Percentiles rank a stretch among this genome's conserved stretches.
These are phyloP conservation scores for Aphis craccivora DNA, from an alignment of 1,140 invertebrate species.

Conservation along the genomic window DNA sequence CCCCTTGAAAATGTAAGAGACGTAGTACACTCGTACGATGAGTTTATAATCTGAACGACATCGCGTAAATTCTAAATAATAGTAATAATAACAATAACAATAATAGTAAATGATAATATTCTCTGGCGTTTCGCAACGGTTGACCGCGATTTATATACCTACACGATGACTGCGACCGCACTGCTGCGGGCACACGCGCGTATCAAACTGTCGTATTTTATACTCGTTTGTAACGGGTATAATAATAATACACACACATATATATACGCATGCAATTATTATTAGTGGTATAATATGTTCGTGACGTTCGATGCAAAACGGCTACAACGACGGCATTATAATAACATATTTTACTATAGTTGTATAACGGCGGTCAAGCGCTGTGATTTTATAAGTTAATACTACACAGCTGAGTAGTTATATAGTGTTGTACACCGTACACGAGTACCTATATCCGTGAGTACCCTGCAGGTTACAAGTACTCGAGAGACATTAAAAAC, in stretches of 20 bases:
- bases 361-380: background rate
- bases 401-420: background rate
- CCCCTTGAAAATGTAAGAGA: too few species aligned
- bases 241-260: background rate
- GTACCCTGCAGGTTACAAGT: background rate
- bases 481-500: background rate
- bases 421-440: background rate
- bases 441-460: background rate
- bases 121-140: background rate
- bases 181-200: background rate
- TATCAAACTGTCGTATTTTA: background rate
- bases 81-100: background rate
- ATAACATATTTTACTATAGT: background rate
- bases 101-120: background rate
- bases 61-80: too few species aligned
- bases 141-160: background rate
- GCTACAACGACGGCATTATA: background rate
- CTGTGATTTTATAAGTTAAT: background rate
- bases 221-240: background rate
- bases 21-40: too few species aligned
- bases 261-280: background rate
- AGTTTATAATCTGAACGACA: too few species aligned
- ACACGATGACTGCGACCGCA: background rate
- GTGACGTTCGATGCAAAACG: background rate
- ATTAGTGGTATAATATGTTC: background rate